A percentile compares a stretch with the other conserved stretches of the same genome.
Evolutionary conservation across 2,888 invertebrate genomes (phyloP).

Genomic region (Esperia sulphurella): DNA sequence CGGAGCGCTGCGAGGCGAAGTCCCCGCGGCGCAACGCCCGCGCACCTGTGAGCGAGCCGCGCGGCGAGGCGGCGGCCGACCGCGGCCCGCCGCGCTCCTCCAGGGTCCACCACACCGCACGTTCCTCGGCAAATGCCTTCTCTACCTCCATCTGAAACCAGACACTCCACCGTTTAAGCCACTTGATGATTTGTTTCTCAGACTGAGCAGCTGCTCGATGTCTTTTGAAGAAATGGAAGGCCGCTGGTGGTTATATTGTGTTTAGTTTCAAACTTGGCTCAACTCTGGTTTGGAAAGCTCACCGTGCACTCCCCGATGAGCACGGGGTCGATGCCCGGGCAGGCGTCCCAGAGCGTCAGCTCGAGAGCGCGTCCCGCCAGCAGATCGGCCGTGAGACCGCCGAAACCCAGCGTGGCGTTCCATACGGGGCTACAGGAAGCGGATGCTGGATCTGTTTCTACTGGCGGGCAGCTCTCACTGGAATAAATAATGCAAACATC

Average conservation of each 20-base stretch:
- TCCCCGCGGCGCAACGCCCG: conserved; percentile 84
- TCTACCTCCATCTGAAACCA: conserved; percentile 82
- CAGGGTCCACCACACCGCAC: conserved; percentile 93
- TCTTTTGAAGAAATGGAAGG: too few species aligned
- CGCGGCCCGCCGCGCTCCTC: conserved; percentile 89
- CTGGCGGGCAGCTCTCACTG: conserved; percentile 86
- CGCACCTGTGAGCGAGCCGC: conserved; percentile 87
- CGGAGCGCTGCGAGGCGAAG: conserved; percentile 86
- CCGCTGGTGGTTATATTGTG: too few species aligned
- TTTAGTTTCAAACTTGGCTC: neutral
- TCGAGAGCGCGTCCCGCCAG: conserved; percentile 90
- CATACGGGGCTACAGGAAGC: conserved; percentile 93
- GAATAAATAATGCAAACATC: conserved; percentile 5
- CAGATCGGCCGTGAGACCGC: conserved; percentile 87
- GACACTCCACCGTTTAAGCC: neutral
- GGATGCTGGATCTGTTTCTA: conserved; percentile 92
- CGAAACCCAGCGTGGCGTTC: conserved; percentile 93
- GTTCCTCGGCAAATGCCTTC: conserved; percentile 92
- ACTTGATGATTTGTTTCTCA: neutral
- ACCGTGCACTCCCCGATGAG: conserved; percentile 89
- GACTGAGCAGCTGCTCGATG: too few species aligned
- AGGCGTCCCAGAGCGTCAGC: conserved; percentile 93
- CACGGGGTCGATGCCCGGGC: conserved; percentile 89
- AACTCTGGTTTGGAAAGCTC: conserved; percentile 16
- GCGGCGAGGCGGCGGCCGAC: conserved; percentile 88